phyloP scores from a whole-genome alignment of 2,888 invertebrate genomes.

The Nomada fabriciana region DNA sequence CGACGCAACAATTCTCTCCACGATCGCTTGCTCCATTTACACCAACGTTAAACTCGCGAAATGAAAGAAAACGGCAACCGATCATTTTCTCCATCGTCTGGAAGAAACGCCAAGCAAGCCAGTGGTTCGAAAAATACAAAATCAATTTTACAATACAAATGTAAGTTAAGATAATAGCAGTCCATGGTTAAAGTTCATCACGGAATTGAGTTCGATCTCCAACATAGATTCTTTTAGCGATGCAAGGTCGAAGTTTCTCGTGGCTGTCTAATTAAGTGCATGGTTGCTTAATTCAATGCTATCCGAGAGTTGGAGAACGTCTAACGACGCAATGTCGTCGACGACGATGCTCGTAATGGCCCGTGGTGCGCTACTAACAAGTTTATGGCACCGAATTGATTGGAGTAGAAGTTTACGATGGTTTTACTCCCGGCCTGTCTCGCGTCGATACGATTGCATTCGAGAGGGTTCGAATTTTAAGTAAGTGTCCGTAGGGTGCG shows the following conservation, averaged over 20 bases:
- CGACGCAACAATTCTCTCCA: no score
- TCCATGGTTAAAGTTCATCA: not conserved
- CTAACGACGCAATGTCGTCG: conserved; percentile 31
- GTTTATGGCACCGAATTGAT: conserved; percentile 74
- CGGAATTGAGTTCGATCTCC: not conserved
- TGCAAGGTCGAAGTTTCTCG: not conserved
- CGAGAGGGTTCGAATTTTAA: conserved; percentile 69
- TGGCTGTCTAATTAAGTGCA: conserved; percentile 35
- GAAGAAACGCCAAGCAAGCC: no score
- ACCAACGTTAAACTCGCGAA: no score
- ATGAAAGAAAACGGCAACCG: no score
- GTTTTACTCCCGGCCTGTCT: conserved; percentile 70
- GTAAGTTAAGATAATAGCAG: no score
- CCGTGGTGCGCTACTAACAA: conserved; percentile 54
- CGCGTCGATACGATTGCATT: conserved; percentile 32
- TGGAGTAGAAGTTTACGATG: conserved; percentile 77
- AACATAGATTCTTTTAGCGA: no score
- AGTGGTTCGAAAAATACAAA: no score
- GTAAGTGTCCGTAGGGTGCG: conserved; percentile 57
- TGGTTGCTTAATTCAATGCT: conserved; percentile 3
- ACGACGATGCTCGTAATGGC: conserved; percentile 37
- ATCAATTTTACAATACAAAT: no score
- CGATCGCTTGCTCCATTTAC: no score
- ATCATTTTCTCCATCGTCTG: no score
- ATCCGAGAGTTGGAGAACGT: not conserved